Percentiles rank a stretch among this genome's conserved stretches.
Evolutionary conservation across 1,140 invertebrate species (phyloP).

Genomic region (Drosophila gunungcola): DNA sequence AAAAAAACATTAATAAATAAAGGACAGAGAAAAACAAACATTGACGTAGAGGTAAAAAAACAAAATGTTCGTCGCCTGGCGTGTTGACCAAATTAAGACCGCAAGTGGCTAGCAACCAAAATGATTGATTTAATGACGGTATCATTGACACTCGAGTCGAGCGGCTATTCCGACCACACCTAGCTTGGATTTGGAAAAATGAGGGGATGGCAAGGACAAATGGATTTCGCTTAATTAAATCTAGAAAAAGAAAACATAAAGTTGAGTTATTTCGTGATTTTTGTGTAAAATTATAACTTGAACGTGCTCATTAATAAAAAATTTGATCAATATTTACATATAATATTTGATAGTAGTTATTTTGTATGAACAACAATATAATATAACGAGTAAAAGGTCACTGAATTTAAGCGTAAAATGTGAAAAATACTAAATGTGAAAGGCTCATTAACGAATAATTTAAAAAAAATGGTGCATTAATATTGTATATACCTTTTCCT

Average conservation of each 20-base stretch:
- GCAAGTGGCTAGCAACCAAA: slow-evolving; percentile 69
- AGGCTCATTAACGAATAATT: background rate
- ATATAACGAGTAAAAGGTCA: no score
- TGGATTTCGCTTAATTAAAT: slow-evolving; percentile 31
- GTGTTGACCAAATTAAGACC: slow-evolving; percentile 47
- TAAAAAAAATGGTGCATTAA: background rate
- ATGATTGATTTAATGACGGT: slow-evolving; percentile 75
- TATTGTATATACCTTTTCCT: background rate
- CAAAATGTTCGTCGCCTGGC: slow-evolving; percentile 35
- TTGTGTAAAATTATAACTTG: no score
- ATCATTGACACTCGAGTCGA: slow-evolving; percentile 56
- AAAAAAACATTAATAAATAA: slow-evolving; percentile 45
- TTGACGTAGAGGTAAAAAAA: slow-evolving; percentile 15
- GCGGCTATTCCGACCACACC: slow-evolving; percentile 28
- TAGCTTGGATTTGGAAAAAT: slow-evolving; percentile 13
- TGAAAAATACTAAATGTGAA: background rate
- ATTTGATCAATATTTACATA: no score
- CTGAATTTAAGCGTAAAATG: no score
- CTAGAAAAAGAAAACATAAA: background rate
- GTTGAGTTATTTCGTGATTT: background rate
- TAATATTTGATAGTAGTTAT: no score
- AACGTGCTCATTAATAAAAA: no score
- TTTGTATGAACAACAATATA: no score
- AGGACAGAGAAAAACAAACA: slow-evolving; percentile 37
- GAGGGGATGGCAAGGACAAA: slow-evolving; percentile 2